Conservation (phyloP, 2,113 vertebrate species). For the Phylloscopus whistleri region DNA sequence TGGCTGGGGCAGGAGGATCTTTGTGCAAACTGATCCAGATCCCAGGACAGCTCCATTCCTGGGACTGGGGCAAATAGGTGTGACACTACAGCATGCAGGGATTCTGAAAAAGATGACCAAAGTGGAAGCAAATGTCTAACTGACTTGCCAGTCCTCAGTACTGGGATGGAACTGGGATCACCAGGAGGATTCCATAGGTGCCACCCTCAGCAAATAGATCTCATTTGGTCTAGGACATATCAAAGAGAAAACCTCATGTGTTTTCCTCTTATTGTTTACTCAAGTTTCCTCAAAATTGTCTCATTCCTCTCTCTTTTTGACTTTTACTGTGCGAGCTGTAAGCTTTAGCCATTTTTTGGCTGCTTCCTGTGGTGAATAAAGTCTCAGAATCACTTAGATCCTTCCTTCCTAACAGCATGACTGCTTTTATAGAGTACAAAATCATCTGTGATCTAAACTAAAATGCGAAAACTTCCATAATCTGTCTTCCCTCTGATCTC, state of each 20-base stretch:
- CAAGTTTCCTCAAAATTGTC: not conserved
- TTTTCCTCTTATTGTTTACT: not conserved
- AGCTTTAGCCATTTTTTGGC: not conserved
- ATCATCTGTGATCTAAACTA: not conserved
- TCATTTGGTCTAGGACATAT: not conserved
- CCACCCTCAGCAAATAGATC: not conserved
- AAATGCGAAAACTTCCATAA: not conserved
- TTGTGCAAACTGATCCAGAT: not conserved
- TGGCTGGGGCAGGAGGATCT: not conserved
- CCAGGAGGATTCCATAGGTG: not conserved
- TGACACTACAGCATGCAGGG: not conserved
- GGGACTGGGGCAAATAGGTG: not conserved
- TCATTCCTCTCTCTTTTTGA: not conserved
- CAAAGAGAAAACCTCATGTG: not conserved
- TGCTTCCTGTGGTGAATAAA: not conserved
- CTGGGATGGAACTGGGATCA: not conserved
- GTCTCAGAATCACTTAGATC: not conserved
- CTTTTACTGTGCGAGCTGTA: not conserved
- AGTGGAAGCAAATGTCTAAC: not conserved
- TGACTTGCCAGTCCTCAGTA: not conserved
- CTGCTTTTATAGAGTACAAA: not conserved
- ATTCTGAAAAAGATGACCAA: not conserved
- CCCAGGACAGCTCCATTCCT: not conserved
- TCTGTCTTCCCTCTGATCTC: not conserved
- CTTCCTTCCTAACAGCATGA: not conserved